A percentile compares a stretch with the other conserved stretches of the same genome.
These are phyloP conservation scores for Sciaenops ocellatus DNA, from an alignment of 2,797 vertebrate genomes.

Conservation along the genomic window DNA sequence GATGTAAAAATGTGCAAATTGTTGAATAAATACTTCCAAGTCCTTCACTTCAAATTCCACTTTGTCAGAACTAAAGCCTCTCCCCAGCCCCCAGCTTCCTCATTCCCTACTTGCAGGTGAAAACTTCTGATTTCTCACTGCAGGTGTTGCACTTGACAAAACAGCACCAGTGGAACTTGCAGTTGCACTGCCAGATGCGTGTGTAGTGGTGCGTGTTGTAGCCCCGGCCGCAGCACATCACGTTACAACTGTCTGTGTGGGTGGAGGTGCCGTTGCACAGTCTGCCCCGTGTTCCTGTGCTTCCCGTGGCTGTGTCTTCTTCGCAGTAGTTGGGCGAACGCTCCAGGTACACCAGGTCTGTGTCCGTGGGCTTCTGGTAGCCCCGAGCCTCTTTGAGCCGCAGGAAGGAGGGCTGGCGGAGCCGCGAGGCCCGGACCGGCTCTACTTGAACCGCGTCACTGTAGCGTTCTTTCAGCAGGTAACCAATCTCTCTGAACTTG, in stretches of 20 bases:
- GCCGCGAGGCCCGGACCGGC: slow-evolving; percentile 93
- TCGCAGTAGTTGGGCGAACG: slow-evolving; percentile 99
- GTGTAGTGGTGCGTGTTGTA: slow-evolving; percentile 98
- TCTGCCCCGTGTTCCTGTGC: slow-evolving; percentile 93
- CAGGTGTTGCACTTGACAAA: slow-evolving; percentile 98
- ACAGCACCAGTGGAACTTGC: slow-evolving; percentile 99
- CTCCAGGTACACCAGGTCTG: slow-evolving; percentile 97
- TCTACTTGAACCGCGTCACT: slow-evolving; percentile 94
- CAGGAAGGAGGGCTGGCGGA: slow-evolving; percentile 96
- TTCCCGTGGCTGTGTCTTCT: slow-evolving; percentile 93
- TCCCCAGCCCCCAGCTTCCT: slow-evolving; percentile 53
- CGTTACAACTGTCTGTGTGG: slow-evolving; percentile 90
- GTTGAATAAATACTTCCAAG: slow-evolving; percentile 80
- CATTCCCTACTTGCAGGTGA: slow-evolving; percentile 93
- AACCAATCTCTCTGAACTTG: slow-evolving; percentile 96
- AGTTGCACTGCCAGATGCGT: slow-evolving; percentile 98
- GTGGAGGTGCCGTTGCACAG: slow-evolving; percentile 96
- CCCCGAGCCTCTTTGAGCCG: slow-evolving; percentile 95
- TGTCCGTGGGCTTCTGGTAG: slow-evolving; percentile 97
- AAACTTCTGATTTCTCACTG: slow-evolving; percentile 96
- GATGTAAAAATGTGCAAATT: slow-evolving; percentile 91
- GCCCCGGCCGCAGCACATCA: slow-evolving; percentile 98
- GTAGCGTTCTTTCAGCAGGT: slow-evolving; percentile 96
- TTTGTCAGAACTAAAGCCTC: slow-evolving; percentile 30
- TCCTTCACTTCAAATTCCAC: slow-evolving; percentile 61